These are phyloP conservation scores for Malurus leucopterus DNA, from an alignment of 2,797 vertebrate genomes.

Conservation along the genomic window DNA sequence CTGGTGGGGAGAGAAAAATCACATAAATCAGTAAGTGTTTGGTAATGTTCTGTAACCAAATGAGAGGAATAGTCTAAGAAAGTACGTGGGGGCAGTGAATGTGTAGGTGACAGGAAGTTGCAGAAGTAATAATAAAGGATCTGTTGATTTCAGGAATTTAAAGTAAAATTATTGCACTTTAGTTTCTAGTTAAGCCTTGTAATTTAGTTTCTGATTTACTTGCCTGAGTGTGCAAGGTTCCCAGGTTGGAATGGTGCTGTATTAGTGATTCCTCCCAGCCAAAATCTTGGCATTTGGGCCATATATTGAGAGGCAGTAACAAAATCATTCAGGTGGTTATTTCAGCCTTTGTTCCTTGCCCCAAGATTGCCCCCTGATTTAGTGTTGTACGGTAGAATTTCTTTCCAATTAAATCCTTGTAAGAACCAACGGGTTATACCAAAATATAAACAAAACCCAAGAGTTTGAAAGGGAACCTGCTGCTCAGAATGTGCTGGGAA, in stretches of 20 bases:
- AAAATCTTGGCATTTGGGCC: neutral
- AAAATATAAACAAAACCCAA: neutral
- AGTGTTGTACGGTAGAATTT: neutral
- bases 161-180: neutral
- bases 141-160: neutral
- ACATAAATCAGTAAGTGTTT: neutral
- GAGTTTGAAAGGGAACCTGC: neutral
- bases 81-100: neutral
- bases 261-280: neutral
- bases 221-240: neutral
- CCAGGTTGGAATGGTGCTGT: neutral
- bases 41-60: neutral
- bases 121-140: neutral
- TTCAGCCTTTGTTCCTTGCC: neutral
- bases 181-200: conserved; percentile 1
- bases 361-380: neutral
- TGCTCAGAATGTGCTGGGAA: conserved; percentile 3
- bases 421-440: neutral
- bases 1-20: neutral
- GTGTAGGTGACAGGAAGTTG: neutral
- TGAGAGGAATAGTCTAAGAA: neutral
- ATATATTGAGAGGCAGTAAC: neutral
- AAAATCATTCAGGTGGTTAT: neutral
- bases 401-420: neutral
- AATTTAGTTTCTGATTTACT: conserved; percentile 1